phyloP scores from a whole-genome alignment of 53 echinoderm and acorn worm species.

The Paracentrotus lividus region DNA sequence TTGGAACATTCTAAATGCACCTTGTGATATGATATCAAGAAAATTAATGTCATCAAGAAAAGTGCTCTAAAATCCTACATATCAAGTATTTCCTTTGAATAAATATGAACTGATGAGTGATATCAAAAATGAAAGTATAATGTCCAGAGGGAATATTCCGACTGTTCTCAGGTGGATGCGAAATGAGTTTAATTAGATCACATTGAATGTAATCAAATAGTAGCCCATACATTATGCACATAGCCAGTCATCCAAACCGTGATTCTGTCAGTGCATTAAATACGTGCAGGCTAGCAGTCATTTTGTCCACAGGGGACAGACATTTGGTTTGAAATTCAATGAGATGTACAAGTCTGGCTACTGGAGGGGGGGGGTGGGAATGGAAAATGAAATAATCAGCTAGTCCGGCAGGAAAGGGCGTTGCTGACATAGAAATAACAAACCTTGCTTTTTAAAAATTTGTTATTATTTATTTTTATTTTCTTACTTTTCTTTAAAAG shows the following conservation, averaged over 20 bases:
- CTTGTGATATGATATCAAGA: not conserved
- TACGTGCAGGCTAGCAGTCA: no score
- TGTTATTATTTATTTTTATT: no score
- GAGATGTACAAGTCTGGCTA: no score
- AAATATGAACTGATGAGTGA: not conserved
- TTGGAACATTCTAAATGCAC: not conserved
- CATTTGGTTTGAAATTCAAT: no score
- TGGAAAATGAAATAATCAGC: no score
- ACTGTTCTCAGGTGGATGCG: not conserved
- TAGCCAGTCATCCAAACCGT: not conserved
- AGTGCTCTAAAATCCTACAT: not conserved
- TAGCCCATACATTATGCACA: not conserved
- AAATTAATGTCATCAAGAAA: not conserved
- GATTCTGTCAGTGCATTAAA: not conserved
- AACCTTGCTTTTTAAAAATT: no score
- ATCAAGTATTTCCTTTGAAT: not conserved
- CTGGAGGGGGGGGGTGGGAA: no score
- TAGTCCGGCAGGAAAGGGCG: no score
- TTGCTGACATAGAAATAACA: no score
- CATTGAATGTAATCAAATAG: not conserved
- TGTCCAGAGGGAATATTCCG: not conserved
- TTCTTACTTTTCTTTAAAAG: no score
- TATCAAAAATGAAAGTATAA: not conserved
- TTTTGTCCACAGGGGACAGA: no score
- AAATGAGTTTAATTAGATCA: not conserved